Evolutionary conservation across 2,888 invertebrate species (phyloP), one percentile per base, ranked within the genome.

Genomic region (Rosalia funebris): DNA sequence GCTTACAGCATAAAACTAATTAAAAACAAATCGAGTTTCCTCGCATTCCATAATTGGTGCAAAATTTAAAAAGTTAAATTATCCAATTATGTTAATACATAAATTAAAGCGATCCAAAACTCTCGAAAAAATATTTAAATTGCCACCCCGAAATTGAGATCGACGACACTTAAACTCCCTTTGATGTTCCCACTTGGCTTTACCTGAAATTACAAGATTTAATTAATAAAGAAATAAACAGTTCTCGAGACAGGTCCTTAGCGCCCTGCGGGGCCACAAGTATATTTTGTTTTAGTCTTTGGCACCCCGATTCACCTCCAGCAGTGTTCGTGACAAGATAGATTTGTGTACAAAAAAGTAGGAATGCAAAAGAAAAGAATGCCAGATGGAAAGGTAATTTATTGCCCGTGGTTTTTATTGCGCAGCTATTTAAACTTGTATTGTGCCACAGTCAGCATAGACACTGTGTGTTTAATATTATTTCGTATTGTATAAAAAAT

Each of bases 211-310:
- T 66, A 63, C 66, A 55, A 61, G 63, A 68, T 66, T 68, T 63
- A 66, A 68, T 68, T 68, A 68, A 63, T 65, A 64, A 64, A 62
- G 66, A 63, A 66, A 65, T 66, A 68, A 66, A 68, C 64, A 66
- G 66, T 59, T 59, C 62, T 66, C 59, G 68, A 66, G 66, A 68
- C 68, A 53, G 64, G 59, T 57, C 62, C 62, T 62, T 59, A 58
- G 63, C 68, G 60, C 64, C 66, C 64, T 57, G 63, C 64, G 55
- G 62, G 62, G 60, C 55, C 62, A 56, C 63, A 54, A 63, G 65
- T 55, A 60, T 62, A 58, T 68, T 65, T 62, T 64, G 67, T 67
- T 67, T 68, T 60, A 56, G 62, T 62, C 60, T 58, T 65, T 54
- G 63, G 53, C 63, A 66, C 64, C 68, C 59, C 48, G 45, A 57